Evolutionary conservation across 2,113 vertebrate species (phyloP).

Genomic region (Scartelaos histophorus): DNA sequence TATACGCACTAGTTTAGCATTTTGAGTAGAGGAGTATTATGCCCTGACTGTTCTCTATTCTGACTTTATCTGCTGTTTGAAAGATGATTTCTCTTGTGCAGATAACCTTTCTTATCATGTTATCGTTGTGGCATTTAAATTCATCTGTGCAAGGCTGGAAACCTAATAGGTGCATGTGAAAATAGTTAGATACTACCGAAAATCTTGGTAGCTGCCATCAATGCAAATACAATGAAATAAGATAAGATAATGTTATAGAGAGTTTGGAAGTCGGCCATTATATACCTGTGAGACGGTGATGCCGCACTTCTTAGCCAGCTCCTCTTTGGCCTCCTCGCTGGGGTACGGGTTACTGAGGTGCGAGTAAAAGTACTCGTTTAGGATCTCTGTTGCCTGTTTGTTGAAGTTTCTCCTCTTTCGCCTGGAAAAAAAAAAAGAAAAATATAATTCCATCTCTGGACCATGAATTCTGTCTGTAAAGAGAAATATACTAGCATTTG

Average conservation of each 20-base stretch:
- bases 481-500: neutral
- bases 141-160: constrained; percentile 15
- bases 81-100: constrained; percentile 13
- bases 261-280: too few species aligned
- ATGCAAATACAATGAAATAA: neutral
- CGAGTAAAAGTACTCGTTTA: constrained; percentile 99
- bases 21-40: constrained; percentile 1
- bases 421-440: constrained; percentile 67
- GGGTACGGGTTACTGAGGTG: constrained; percentile 99
- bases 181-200: neutral
- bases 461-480: neutral
- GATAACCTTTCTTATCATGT: constrained; percentile 16
- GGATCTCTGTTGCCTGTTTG: constrained; percentile 98
- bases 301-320: constrained; percentile 98
- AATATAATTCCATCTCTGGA: neutral
- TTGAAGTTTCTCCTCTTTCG: constrained; percentile 99
- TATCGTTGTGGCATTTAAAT: constrained; percentile 15
- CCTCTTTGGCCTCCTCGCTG: constrained; percentile 99
- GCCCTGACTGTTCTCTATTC: neutral
- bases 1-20: neutral
- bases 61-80: constrained; percentile 6
- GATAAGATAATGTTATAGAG: neutral
- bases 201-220: neutral
- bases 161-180: neutral
- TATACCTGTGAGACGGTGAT: constrained; percentile 86